A percentile compares a stretch with the other conserved stretches of the same genome.
phyloP scores from a whole-genome alignment of 1,140 invertebrate species.

The Caenorhabditis latens region DNA sequence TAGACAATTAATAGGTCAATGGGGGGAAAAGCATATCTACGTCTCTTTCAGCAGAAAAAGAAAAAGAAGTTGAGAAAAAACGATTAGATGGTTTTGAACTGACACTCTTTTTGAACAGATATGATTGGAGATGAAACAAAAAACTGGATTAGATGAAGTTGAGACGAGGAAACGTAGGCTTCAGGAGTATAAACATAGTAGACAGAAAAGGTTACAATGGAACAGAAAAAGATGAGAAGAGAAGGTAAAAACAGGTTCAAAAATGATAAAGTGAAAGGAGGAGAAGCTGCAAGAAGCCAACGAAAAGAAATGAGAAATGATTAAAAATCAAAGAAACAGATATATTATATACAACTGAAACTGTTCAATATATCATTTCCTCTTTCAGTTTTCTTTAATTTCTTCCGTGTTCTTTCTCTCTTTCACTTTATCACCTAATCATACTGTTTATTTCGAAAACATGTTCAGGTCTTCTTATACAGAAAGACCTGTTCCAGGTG shows the following conservation, averaged over 20 bases:
- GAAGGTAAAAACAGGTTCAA: slow-evolving; percentile 2
- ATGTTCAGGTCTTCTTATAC: not conserved
- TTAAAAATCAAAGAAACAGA: not conserved
- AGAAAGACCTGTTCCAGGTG: slow-evolving; percentile 41
- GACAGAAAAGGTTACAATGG: slow-evolving; percentile 14
- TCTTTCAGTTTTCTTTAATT: not conserved
- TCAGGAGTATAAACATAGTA: not conserved
- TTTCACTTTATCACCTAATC: slow-evolving; percentile 8
- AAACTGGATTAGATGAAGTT: not conserved
- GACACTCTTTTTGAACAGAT: not conserved
- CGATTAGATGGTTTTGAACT: not conserved
- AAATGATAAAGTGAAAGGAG: slow-evolving; percentile 19
- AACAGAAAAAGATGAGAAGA: not conserved
- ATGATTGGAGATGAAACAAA: slow-evolving; percentile 33
- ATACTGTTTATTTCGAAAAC: slow-evolving; percentile 19
- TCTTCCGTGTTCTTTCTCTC: not conserved
- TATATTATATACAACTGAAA: too few relatives aligned
- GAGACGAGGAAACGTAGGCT: slow-evolving; percentile 2
- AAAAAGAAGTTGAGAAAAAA: slow-evolving; percentile 24
- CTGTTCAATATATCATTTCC: not conserved
- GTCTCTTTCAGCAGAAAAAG: not conserved
- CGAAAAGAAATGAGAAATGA: not conserved
- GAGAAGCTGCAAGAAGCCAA: not conserved
- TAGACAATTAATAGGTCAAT: slow-evolving; percentile 54
- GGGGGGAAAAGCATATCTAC: not conserved